phyloP scores from a whole-genome alignment of 2,888 invertebrate species.

The Halocaridina rubra region DNA sequence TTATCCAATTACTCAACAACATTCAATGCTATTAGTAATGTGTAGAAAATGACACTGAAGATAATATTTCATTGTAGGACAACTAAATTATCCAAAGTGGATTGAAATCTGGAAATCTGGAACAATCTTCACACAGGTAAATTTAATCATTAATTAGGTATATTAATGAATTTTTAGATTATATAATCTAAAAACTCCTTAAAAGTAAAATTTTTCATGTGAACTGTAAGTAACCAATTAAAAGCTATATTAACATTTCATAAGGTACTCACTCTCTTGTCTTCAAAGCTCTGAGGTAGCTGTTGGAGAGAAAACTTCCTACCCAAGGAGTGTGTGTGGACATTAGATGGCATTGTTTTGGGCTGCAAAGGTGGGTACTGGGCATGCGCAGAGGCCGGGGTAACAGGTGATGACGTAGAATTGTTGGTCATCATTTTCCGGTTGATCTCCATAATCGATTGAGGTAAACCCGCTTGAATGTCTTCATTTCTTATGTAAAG shows the following conservation, averaged over 20 bases:
- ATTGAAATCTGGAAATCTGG: too few species aligned
- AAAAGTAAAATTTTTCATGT: neutral
- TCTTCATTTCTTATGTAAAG: slow-evolving; percentile 33
- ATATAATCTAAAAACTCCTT: neutral
- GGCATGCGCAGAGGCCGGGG: slow-evolving; percentile 44
- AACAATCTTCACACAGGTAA: too few species aligned
- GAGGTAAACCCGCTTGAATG: slow-evolving; percentile 39
- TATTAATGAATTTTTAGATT: too few species aligned
- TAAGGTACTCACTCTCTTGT: slow-evolving; percentile 52
- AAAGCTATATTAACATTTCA: neutral
- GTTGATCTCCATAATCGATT: slow-evolving; percentile 54
- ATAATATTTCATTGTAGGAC: too few species aligned
- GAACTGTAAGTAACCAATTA: neutral
- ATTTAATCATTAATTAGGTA: too few species aligned
- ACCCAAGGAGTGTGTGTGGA: slow-evolving; percentile 40
- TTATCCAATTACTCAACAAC: too few species aligned
- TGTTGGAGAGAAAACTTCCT: slow-evolving; percentile 61
- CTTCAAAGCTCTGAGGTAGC: slow-evolving; percentile 40
- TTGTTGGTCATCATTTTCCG: neutral
- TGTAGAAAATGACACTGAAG: too few species aligned
- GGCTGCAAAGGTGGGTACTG: slow-evolving; percentile 49
- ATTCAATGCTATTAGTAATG: too few species aligned
- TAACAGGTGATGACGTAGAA: slow-evolving; percentile 34
- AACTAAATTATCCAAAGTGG: too few species aligned
- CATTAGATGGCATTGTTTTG: neutral